phyloP scores from a whole-genome alignment of 2,797 vertebrate species.

The Microctenopoma stevenorrisi region DNA sequence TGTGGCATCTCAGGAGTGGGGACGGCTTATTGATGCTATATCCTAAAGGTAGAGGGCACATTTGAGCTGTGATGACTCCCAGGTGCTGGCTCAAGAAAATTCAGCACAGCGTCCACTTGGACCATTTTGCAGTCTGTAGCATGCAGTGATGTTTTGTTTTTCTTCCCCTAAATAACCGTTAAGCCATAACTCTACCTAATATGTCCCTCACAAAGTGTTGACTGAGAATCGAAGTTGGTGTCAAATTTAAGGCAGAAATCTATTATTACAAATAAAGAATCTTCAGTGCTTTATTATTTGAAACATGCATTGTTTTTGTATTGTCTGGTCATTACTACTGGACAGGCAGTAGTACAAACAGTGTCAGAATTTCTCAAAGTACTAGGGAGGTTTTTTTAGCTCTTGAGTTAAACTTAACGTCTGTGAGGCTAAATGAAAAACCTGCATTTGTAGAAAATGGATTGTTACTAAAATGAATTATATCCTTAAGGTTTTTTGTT shows the following conservation, averaged over 20 bases:
- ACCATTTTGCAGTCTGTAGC: constrained; percentile 49
- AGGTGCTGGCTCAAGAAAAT: constrained; percentile 19
- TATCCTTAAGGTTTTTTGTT: background rate
- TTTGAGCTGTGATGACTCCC: constrained; percentile 40
- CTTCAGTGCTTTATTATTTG: constrained; percentile 18
- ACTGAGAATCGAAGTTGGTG: constrained; percentile 19
- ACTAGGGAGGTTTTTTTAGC: constrained; percentile 22
- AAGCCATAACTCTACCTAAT: constrained; percentile 48
- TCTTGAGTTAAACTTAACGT: background rate
- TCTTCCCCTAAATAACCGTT: constrained; percentile 22
- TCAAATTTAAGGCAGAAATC: constrained; percentile 17
- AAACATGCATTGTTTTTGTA: constrained; percentile 22
- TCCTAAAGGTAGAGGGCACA: constrained; percentile 34
- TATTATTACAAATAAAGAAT: constrained; percentile 7
- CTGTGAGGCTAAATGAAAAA: constrained; percentile 17
- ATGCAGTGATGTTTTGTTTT: constrained; percentile 29
- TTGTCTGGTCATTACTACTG: constrained; percentile 27
- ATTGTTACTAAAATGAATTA: constrained; percentile 31
- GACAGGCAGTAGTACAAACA: constrained; percentile 40
- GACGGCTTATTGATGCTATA: constrained; percentile 36
- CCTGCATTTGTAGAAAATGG: constrained; percentile 20
- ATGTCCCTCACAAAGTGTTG: constrained; percentile 41
- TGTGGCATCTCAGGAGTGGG: background rate
- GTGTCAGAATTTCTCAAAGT: constrained; percentile 10
- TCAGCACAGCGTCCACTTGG: constrained; percentile 34